phyloP scores from a whole-genome alignment of 1,140 invertebrate genomes.

The Neodiprion pinetum region DNA sequence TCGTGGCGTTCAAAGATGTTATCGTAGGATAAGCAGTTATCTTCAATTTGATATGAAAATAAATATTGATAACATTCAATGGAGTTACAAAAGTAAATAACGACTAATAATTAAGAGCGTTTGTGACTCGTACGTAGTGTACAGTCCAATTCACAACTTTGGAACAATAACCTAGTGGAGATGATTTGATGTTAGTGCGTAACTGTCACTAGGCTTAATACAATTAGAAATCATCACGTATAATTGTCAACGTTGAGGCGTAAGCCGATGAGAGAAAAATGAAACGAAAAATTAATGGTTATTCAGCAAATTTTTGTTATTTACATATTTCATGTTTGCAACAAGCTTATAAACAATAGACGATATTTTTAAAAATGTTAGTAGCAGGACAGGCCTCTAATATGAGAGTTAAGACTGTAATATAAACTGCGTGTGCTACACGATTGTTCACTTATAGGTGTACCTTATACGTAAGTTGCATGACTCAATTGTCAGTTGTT shows the following conservation, averaged over 20 bases:
- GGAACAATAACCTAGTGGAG: neutral
- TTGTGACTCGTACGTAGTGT: neutral
- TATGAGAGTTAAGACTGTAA: neutral
- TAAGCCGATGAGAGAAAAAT: neutral
- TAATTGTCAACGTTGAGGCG: neutral
- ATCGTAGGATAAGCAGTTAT: neutral
- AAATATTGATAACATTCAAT: neutral
- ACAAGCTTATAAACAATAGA: neutral
- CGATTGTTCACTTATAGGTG: neutral
- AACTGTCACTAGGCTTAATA: neutral
- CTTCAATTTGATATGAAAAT: neutral
- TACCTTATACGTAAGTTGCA: neutral
- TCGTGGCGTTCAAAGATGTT: neutral
- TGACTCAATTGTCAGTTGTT: neutral
- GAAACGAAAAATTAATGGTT: neutral
- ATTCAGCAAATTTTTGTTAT: neutral
- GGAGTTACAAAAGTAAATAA: no score
- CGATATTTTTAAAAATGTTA: neutral
- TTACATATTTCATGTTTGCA: neutral
- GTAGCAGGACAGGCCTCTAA: neutral
- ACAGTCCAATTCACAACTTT: neutral
- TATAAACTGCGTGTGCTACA: neutral
- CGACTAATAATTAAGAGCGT: neutral
- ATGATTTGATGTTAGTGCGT: neutral
- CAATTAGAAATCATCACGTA: neutral